A percentile compares a stretch with the other conserved stretches of the same genome.
These are phyloP conservation scores for Entomobrya multifasciata DNA, from an alignment of 2,888 invertebrate genomes.

Conservation along the genomic window DNA sequence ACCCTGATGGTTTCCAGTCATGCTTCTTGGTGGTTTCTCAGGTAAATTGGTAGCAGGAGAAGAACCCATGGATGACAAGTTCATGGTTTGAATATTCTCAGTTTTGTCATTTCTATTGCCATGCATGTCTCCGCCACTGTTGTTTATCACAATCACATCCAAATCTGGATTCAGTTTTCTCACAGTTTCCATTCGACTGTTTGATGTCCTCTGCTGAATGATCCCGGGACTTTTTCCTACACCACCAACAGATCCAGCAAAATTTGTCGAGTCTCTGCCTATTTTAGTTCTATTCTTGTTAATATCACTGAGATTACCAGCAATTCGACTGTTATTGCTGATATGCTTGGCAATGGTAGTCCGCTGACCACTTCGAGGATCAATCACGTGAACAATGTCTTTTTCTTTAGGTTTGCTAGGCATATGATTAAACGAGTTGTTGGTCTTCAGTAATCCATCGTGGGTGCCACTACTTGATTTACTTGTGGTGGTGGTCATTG, in stretches of 20 bases:
- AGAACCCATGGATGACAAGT: conserved; percentile 16
- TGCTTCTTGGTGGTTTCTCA: conserved; percentile 33
- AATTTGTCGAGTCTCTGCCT: conserved; percentile 17
- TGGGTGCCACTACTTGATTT: conserved; percentile 31
- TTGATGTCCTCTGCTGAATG: too few species aligned
- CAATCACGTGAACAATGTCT: conserved; percentile 79
- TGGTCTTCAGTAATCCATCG: conserved; percentile 48
- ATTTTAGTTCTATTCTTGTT: conserved; percentile 28
- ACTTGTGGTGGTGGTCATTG: conserved; percentile 34
- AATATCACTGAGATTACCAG: conserved; percentile 44
- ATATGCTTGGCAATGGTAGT: conserved; percentile 79
- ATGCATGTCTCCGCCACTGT: conserved; percentile 43
- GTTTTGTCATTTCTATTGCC: conserved; percentile 49
- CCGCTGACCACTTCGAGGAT: conserved; percentile 75
- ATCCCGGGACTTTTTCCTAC: too few species aligned
- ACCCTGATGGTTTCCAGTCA: conserved; percentile 33
- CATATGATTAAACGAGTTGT: conserved; percentile 51
- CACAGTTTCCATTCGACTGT: conserved; percentile 74
- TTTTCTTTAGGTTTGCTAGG: conserved; percentile 64
- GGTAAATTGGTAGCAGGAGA: conserved; percentile 39
- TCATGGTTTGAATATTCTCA: conserved; percentile 56
- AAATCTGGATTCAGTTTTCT: conserved; percentile 78
- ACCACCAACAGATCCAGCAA: not conserved
- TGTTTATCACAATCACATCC: conserved; percentile 78
- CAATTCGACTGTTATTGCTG: conserved; percentile 72